Conservation (phyloP, 2,797 vertebrate species). For the Microctenopoma steveboyesi region DNA sequence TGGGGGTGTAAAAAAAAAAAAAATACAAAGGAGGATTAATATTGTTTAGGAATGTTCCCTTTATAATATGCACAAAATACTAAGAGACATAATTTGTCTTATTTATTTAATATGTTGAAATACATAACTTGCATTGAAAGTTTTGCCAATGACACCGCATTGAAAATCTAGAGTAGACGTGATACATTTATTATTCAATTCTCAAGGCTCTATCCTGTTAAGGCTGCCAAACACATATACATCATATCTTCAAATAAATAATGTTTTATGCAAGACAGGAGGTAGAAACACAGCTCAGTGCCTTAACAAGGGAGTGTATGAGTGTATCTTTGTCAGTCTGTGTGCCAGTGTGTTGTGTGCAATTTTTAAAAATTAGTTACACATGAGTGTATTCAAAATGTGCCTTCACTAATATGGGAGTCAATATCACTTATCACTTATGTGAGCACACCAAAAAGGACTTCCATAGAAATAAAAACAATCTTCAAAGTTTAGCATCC, state of each 20-base stretch:
- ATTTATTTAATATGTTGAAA: conserved; percentile 82
- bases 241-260: conserved; percentile 74
- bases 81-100: conserved; percentile 55
- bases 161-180: conserved; percentile 74
- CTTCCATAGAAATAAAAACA: conserved; percentile 37
- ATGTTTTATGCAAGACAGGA: conserved; percentile 80
- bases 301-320: conserved; percentile 52
- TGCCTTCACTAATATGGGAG: conserved; percentile 49
- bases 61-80: conserved; percentile 33
- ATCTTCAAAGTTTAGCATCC: conserved; percentile 37
- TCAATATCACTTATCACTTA: conserved; percentile 43
- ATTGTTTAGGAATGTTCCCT: not conserved
- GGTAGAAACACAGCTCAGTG: conserved; percentile 82
- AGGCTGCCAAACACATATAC: conserved; percentile 75
- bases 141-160: conserved; percentile 71
- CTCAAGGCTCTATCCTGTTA: conserved; percentile 68
- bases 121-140: conserved; percentile 82
- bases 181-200: conserved; percentile 75
- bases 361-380: conserved; percentile 55
- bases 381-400: conserved; percentile 59
- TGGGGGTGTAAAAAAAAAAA: not conserved
- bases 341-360: conserved; percentile 39
- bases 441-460: conserved; percentile 50
- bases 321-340: conserved; percentile 36
- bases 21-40: not conserved